Conservation (phyloP, 1,140 invertebrate genomes). For the Patella vulgata region DNA sequence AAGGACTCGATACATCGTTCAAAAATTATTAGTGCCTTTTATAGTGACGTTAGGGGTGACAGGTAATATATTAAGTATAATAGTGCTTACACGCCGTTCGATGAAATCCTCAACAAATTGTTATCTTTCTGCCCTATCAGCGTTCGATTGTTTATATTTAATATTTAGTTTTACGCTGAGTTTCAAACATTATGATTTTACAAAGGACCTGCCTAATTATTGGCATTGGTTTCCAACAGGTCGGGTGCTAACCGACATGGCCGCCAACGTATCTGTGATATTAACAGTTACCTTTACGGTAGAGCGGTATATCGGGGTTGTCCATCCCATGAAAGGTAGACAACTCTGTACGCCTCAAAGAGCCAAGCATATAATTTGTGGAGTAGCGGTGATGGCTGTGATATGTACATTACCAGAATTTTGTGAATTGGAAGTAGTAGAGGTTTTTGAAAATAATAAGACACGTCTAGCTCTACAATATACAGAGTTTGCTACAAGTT, state of each 20-base stretch:
- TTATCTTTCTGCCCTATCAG: constrained; percentile 79
- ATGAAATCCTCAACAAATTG: constrained; percentile 80
- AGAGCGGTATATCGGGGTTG: constrained; percentile 81
- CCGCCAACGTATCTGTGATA: constrained; percentile 77
- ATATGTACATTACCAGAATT: constrained; percentile 41
- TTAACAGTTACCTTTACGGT: constrained; percentile 81
- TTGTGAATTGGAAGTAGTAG: constrained; percentile 36
- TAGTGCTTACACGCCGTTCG: constrained; percentile 76
- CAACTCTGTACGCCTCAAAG: constrained; percentile 73
- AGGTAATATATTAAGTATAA: constrained; percentile 54
- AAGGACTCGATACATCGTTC: constrained; percentile 29
- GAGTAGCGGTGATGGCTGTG: constrained; percentile 31
- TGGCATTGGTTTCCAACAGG: constrained; percentile 64
- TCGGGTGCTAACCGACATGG: constrained; percentile 74
- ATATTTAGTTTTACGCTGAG: constrained; percentile 70
- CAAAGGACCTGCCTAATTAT: constrained; percentile 50
- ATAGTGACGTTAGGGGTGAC: constrained; percentile 45
- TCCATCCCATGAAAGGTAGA: constrained; percentile 79
- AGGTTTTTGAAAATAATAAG: constrained; percentile 2
- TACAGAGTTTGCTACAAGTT: constrained; percentile 64
- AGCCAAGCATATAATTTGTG: constrained; percentile 32
- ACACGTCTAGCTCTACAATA: constrained; percentile 6
- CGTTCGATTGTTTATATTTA: constrained; percentile 78
- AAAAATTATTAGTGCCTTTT: constrained; percentile 44
- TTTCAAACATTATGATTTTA: constrained; percentile 76